phyloP scores from a whole-genome alignment of 2,888 invertebrate species.

The Brachyptera risi region DNA sequence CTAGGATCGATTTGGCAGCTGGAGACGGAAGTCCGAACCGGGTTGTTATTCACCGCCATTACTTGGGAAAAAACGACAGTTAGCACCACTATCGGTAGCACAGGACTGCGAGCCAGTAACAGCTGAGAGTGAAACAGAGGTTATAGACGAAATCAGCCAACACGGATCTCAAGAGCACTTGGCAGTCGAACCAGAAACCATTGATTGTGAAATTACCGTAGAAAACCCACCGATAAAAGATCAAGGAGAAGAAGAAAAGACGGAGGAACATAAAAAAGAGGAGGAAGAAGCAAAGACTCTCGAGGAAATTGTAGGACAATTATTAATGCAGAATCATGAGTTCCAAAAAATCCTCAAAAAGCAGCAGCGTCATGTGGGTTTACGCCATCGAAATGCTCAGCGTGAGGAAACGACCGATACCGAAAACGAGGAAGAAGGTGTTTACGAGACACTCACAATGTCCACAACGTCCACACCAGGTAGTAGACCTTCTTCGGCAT shows the following conservation, averaged over 20 bases:
- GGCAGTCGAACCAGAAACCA: slow-evolving; percentile 35
- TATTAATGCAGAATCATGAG: slow-evolving; percentile 77
- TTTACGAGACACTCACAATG: slow-evolving; percentile 30
- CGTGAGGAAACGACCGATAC: slow-evolving; percentile 38
- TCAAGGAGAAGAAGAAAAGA: too few species aligned
- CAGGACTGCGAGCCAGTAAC: not conserved
- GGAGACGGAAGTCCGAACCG: slow-evolving; percentile 70
- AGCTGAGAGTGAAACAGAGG: not conserved
- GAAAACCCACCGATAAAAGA: not conserved
- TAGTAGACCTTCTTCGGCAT: not conserved
- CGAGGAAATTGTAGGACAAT: slow-evolving; percentile 75
- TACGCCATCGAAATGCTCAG: slow-evolving; percentile 46
- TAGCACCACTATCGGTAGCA: slow-evolving; percentile 8
- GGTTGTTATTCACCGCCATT: slow-evolving; percentile 44
- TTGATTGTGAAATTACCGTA: slow-evolving; percentile 42
- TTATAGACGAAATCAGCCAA: not conserved
- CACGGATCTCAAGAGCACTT: slow-evolving; percentile 7
- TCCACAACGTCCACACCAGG: slow-evolving; percentile 4
- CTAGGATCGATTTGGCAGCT: slow-evolving; percentile 55
- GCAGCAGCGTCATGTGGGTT: slow-evolving; percentile 58
- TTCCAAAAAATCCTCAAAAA: slow-evolving; percentile 75
- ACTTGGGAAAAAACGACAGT: not conserved
- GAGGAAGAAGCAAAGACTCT: slow-evolving; percentile 53
- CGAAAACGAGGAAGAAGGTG: slow-evolving; percentile 35
- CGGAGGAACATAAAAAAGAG: slow-evolving; percentile 47